Conservation (phyloP, 2,113 vertebrate species). For the Pogonocichla stellata region DNA sequence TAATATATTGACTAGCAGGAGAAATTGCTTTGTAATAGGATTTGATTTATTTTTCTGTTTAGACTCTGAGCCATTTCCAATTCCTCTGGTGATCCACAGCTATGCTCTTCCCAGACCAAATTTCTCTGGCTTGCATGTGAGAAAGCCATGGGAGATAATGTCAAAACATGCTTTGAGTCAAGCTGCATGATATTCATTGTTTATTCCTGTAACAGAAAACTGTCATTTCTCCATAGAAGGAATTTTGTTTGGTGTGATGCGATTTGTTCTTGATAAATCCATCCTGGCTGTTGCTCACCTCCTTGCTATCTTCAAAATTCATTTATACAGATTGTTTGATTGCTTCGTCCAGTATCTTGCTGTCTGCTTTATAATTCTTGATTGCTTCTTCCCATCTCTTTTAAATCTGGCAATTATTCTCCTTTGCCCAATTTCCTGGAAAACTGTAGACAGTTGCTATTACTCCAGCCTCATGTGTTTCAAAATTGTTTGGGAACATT, state of each 20-base stretch:
- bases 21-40: neutral
- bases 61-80: neutral
- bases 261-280: neutral
- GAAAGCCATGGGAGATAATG: conserved; percentile 24
- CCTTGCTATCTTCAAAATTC: neutral
- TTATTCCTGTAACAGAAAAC: conserved; percentile 2
- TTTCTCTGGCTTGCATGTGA: conserved; percentile 2
- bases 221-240: neutral
- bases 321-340: neutral
- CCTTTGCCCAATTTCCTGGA: neutral
- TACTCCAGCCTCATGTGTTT: neutral
- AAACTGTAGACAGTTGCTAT: neutral
- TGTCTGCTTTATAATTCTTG: neutral
- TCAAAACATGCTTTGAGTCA: conserved; percentile 17
- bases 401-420: neutral
- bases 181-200: neutral
- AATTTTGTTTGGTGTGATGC: neutral
- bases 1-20: neutral
- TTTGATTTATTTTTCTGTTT: conserved; percentile 14
- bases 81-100: neutral
- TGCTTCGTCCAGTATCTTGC: neutral
- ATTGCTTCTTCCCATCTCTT: neutral
- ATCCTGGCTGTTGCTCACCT: neutral
- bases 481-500: neutral
- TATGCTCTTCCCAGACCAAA: neutral